Evolutionary conservation across 2,113 vertebrate species (phyloP).

Genomic region (Aphelocoma coerulescens): DNA sequence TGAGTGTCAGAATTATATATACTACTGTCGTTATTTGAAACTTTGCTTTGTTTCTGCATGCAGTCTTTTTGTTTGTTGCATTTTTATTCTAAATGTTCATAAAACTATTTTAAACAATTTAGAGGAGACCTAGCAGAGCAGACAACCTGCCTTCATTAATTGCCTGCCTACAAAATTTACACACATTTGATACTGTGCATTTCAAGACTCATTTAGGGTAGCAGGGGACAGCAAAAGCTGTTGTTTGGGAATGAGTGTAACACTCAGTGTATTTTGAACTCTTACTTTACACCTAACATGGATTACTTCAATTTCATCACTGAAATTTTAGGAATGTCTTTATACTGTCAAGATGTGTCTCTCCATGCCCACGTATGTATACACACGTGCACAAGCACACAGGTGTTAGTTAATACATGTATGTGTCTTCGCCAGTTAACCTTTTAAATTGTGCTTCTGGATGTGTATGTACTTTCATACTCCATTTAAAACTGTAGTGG

Average conservation of each 20-base stretch:
- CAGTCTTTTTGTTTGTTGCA: not conserved
- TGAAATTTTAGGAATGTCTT: not conserved
- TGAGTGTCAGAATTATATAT: not conserved
- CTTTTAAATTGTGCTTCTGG: not conserved
- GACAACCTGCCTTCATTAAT: not conserved
- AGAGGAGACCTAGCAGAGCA: not conserved
- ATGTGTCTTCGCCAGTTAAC: not conserved
- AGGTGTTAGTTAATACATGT: rapidly evolving
- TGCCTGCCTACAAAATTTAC: not conserved
- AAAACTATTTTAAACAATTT: not conserved
- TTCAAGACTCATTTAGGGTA: not conserved
- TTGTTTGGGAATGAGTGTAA: not conserved
- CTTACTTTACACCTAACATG: not conserved
- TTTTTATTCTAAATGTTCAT: not conserved
- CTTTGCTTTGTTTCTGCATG: not conserved
- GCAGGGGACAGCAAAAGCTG: not conserved
- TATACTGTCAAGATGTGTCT: not conserved
- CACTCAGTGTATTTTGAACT: not conserved
- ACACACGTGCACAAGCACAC: not conserved
- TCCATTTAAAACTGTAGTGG: not conserved
- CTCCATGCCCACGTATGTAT: too few species aligned
- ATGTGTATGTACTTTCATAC: not conserved
- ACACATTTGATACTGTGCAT: not conserved
- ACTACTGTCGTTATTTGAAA: not conserved
- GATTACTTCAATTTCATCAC: not conserved